Evolutionary conservation across 2,888 invertebrate species (phyloP), one percentile per base, ranked within the genome.

Genomic region (Drosophila hamatofila): DNA sequence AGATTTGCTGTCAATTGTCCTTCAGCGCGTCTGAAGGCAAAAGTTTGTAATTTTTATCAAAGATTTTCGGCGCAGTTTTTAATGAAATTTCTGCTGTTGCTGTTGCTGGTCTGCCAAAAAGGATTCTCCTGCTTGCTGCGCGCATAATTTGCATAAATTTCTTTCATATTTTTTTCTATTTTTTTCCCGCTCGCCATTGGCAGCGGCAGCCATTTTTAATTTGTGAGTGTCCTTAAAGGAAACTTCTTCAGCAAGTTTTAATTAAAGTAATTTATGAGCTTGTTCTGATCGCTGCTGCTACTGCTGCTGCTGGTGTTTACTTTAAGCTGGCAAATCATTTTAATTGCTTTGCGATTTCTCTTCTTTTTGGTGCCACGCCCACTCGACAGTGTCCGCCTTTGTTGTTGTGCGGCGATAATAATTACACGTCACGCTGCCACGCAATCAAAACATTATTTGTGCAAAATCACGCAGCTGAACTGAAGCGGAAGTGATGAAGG

Each of bases 401-500:
- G 33, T 83, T 77, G 86, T 69, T 80, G 49, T 72, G 83, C 59
- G 82, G 82, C 80, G 83, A 89, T 89, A 83, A 87, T 90, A 91
- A 91, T 91, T 91, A 88, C 90, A 90, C 89, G 90, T 90, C 91
- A 91, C 91, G 89, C 90, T 89, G 89, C 79, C 84, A 84, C 88
- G 88, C 87, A 91, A 91, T 91, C 91, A 91, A 91, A 90, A 90
- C 88, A 90, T 89, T 91, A 87, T 90, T 91, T 91, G 90, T 91
- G 91, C 86, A 76, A 83, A 91, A 91, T 91, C 91, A 91, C 90
- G 90, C 82, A 88, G 75, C 83, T 90, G 90, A 89, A 91, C 88
- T 90, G 84, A 91, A 83, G 90, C 90, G 91, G 91, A 91, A 91
- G 91, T 91, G 91, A 91, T 91, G 90, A 91, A 91, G 91, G 86